Percentiles rank a stretch among this genome's conserved stretches.
Conservation (phyloP, 2,797 vertebrate species). For the Hydrolagus colliei region DNA sequence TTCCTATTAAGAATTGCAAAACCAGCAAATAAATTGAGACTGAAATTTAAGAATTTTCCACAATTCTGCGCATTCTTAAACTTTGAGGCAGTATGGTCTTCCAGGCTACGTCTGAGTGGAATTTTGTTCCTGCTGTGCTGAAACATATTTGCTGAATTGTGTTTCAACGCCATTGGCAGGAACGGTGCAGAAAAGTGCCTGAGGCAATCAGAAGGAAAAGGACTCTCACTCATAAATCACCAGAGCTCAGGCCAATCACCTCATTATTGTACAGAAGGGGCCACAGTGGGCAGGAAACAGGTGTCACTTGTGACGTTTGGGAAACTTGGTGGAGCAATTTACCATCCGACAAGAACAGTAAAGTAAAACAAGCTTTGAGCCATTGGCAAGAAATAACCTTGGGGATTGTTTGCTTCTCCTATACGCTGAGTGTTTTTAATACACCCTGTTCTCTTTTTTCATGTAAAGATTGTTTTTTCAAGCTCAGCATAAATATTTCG, state of each 20-base stretch:
- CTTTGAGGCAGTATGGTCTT: too few species aligned
- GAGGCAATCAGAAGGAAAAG: slow-evolving; percentile 17
- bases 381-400: slow-evolving; percentile 17
- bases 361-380: slow-evolving; percentile 22
- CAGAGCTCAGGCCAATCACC: slow-evolving; percentile 40
- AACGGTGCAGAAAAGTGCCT: neutral
- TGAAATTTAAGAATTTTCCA: too few species aligned
- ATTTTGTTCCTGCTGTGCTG: too few species aligned
- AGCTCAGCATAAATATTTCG: neutral
- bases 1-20: too few species aligned
- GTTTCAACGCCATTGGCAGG: slow-evolving; percentile 10
- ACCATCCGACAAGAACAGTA: neutral
- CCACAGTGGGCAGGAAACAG: slow-evolving; percentile 62
- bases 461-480: neutral
- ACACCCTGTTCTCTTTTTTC: slow-evolving; percentile 21
- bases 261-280: slow-evolving; percentile 47
- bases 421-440: neutral
- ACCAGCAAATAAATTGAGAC: too few species aligned
- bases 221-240: slow-evolving; percentile 7
- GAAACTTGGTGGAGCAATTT: slow-evolving; percentile 50
- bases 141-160: neutral
- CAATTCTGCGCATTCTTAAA: too few species aligned
- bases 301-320: slow-evolving; percentile 52
- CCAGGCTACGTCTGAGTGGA: too few species aligned
- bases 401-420: slow-evolving; percentile 16